Percentiles rank a stretch among this genome's conserved stretches.
Evolutionary conservation across 2,797 vertebrate genomes (phyloP).

Genomic region (Xyrichtys novacula): DNA sequence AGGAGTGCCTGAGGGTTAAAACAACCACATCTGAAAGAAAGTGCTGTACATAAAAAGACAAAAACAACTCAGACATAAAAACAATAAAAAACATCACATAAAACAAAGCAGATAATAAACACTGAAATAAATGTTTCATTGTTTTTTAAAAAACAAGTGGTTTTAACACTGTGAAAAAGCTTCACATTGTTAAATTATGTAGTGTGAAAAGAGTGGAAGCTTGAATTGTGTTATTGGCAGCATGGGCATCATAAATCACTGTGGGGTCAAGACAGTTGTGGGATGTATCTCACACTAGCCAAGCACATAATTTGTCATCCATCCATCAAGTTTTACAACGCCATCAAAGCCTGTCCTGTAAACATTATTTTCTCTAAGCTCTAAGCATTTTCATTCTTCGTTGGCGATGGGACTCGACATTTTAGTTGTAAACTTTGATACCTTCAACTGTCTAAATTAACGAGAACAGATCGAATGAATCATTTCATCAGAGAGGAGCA

Average conservation of each 20-base stretch:
- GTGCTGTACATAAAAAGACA: no score
- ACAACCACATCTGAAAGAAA: no score
- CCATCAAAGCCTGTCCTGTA: background rate
- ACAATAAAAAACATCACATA: no score
- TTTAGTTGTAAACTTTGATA: background rate
- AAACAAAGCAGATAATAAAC: no score
- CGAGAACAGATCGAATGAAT: background rate
- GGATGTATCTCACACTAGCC: background rate
- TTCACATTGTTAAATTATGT: background rate
- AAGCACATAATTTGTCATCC: background rate
- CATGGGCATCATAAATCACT: background rate
- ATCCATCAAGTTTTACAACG: no score
- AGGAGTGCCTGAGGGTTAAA: no score
- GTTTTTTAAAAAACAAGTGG: no score
- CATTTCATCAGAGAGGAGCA: background rate
- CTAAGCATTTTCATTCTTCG: background rate
- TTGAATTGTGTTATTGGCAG: background rate
- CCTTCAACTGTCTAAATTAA: background rate
- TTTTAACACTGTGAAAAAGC: background rate
- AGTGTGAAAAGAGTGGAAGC: background rate
- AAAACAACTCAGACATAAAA: no score
- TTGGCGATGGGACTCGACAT: background rate
- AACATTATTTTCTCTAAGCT: background rate
- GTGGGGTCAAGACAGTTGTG: background rate
- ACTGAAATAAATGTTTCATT: no score